Base-by-base conservation (phyloP, 2,113 vertebrate genomes). In the Brachyhypopomus gauderio region DNA sequence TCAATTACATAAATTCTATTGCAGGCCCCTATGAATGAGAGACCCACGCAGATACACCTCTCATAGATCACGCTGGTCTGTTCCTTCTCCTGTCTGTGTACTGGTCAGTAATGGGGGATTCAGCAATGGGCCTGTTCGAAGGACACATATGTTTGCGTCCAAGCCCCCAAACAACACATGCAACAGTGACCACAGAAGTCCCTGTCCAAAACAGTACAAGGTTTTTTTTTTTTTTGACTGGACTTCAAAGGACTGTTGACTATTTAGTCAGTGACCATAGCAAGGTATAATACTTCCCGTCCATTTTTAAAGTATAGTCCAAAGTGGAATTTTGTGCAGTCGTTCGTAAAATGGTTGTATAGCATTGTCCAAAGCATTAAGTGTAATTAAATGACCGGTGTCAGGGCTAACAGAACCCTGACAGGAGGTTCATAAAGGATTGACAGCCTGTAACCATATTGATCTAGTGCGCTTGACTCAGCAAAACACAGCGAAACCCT, bases 1-100 rank as follows among this genome's bases (percentile, higher is more conserved):
- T 79, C 64, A 66, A 79, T 62, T 83, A 80, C 71, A 78, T 81
- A 81, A 83, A 74, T 83, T 72, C 48, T 72, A 60, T 66, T 82
- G 83, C 77, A 30, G 75, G 83, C 5, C 62, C 55, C 16, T 60
- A 27, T 20, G 30, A 75, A 71, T 25, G 56, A 27, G 63, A 80
- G 36, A 69, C 58, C 52, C n/a, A 58, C 69, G 34, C 77, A 77
- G 70, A 83, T 77, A n/a, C 67, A 70, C 48, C 74, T 70, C 55
- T 56, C 67, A 72, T 85, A 67, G 83, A 75, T 80, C 71, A 45
- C 22, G 45, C 75, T 22, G 59, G 73, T 82, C 78, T 78, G 62
- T 87, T 75, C 45, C 20, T 77, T 59, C 62, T 73, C 77, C 55
- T 62, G 72, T 82, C 74, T 81, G 78, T 79, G 62, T 78, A 64